These are phyloP conservation scores for human DNA, from an alignment of 2,113 vertebrate genomes.

Conservation along the genomic window DNA sequence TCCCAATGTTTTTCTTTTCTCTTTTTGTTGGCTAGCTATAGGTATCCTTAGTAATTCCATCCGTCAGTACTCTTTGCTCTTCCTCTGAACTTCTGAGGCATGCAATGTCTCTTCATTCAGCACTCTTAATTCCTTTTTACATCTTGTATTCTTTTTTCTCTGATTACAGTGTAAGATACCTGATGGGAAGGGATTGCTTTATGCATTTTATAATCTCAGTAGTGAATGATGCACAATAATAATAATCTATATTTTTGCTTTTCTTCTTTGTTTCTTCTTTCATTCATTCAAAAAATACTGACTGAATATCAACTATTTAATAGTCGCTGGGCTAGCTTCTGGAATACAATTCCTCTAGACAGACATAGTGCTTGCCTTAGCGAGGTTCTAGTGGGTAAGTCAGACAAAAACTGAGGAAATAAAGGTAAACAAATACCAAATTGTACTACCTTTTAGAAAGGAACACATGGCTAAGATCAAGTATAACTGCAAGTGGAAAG, in stretches of 20 bases:
- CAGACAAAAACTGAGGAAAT: not conserved
- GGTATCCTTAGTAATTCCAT: not conserved
- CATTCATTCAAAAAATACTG: not conserved
- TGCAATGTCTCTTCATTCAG: not conserved
- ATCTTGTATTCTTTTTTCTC: not conserved
- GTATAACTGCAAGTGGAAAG: not conserved
- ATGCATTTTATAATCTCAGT: not conserved
- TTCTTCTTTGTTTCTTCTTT: not conserved
- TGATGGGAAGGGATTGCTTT: not conserved
- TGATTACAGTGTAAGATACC: not conserved
- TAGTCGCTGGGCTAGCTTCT: not conserved
- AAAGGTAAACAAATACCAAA: not conserved
- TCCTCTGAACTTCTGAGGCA: not conserved
- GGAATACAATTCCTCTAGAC: not conserved
- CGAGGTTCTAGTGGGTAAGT: not conserved
- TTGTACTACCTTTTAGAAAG: not conserved
- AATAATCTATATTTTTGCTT: not conserved
- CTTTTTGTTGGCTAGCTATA: not conserved
- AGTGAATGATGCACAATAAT: not conserved
- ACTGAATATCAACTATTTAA: not conserved
- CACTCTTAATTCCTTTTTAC: not conserved
- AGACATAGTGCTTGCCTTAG: not conserved
- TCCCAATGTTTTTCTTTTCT: not conserved
- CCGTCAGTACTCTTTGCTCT: not conserved
- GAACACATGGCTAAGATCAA: not conserved